phyloP scores from a whole-genome alignment of 2,888 invertebrate genomes.

The Eilema caniola region DNA sequence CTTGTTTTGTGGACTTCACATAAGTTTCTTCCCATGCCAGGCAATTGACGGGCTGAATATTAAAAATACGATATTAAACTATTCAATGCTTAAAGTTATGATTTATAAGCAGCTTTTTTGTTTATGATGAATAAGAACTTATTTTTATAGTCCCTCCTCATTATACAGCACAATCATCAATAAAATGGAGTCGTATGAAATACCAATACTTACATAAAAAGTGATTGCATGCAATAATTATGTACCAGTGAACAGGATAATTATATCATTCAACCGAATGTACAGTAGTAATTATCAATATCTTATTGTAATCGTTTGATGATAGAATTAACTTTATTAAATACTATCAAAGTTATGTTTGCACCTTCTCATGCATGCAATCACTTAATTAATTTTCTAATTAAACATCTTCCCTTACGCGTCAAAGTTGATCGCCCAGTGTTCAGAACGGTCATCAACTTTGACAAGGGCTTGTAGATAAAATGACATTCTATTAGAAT shows the following conservation, averaged over 20 bases:
- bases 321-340: neutral
- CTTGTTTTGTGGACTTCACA: too few relatives aligned
- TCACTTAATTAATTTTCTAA: neutral
- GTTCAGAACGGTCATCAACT: neutral
- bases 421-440: too few relatives aligned
- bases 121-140: too few relatives aligned
- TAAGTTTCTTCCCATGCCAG: too few relatives aligned
- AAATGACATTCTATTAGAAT: neutral
- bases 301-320: neutral
- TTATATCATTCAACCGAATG: neutral
- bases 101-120: too few relatives aligned
- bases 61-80: too few relatives aligned
- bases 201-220: neutral
- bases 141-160: neutral
- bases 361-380: neutral
- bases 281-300: neutral
- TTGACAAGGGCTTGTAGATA: neutral
- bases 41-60: too few relatives aligned
- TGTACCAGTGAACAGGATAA: neutral
- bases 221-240: conserved; percentile 4
- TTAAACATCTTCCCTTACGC: neutral
- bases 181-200: neutral
- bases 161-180: neutral
- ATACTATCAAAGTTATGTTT: neutral
- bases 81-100: too few relatives aligned